Base-by-base conservation (phyloP, 2,113 vertebrate species). In the Calypte anna region DNA sequence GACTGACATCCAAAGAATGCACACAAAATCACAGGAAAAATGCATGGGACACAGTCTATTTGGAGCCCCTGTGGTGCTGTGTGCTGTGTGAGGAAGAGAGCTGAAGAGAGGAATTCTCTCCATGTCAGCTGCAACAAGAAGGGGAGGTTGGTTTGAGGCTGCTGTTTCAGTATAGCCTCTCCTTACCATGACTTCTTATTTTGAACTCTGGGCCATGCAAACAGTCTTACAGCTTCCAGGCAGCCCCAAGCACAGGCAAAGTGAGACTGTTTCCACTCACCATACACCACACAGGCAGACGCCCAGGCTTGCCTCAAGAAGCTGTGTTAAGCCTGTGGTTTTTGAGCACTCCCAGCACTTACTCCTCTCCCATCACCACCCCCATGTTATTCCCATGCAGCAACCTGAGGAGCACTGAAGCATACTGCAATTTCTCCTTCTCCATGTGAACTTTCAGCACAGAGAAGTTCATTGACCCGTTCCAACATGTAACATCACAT, bases 1-100 rank as follows among this genome's bases (percentile, higher is more conserved):
- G 57, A 43, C 81, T 91, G 82, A 92, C 77, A 94, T 93, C 48
- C 19, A 25, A 94, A 51, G 93, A 95, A 95, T 94, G 94, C 88
- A 92, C 84, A 86, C 75, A 93, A 91, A 94, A 94, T 77, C 78
- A 82, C 40, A 0, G 81, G 75, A 92, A 94, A 90, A 95, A 95
- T 95, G 72, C 91, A 79, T 84, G 92, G 91, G 91, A 91, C 63
- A 70, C 59, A 85, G 82, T 77, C 59, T 67, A 85, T 90, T 91
- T 59, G 75, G 87, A 96, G 70, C 51, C 94, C 91, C 94, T 79
- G 91, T 33, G 48, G 91, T 80, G 87, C 90, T 90, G 50, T 87
- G 66, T 2, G 3, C 86, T 86, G 43, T 40, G 46, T 2, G 5
- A 77, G 84, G 74, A 76, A 94, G 53, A 76, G 48, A 76, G 82